Conservation (phyloP, 1,140 invertebrate species). For the Panulirus ornatus region DNA sequence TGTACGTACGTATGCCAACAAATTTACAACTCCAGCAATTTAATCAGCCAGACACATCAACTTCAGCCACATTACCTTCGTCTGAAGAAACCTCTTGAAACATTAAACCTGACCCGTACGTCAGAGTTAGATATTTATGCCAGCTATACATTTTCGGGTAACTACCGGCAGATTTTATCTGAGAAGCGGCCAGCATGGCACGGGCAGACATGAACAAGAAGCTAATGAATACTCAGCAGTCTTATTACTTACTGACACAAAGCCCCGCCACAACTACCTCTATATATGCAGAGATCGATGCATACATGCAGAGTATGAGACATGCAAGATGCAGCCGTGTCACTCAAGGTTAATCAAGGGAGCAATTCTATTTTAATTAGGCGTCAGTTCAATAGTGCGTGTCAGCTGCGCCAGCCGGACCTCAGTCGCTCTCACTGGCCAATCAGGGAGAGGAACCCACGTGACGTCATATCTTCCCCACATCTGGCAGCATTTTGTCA, state of each 20-base stretch:
- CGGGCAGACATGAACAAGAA: neutral
- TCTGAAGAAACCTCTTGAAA: neutral
- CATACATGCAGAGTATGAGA: neutral
- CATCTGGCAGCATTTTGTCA: neutral
- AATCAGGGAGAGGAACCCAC: neutral
- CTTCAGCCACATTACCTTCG: neutral
- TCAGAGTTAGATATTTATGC: neutral
- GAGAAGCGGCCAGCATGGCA: neutral
- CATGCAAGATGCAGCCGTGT: constrained; percentile 37
- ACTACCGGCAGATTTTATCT: neutral
- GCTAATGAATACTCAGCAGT: neutral
- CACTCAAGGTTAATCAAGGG: constrained; percentile 48
- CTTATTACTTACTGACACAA: neutral
- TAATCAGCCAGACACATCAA: neutral
- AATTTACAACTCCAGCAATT: too few relatives aligned
- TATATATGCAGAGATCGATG: constrained; percentile 36
- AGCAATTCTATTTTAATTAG: constrained; percentile 57
- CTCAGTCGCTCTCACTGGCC: constrained; percentile 3
- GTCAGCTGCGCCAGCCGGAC: constrained; percentile 4
- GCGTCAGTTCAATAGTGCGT: constrained; percentile 47
- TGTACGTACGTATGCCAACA: neutral
- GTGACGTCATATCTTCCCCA: constrained; percentile 23
- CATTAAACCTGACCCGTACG: neutral
- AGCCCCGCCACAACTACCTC: neutral
- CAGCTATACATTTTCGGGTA: neutral